phyloP scores from a whole-genome alignment of 2,888 invertebrate species.

The Heliconius erato region DNA sequence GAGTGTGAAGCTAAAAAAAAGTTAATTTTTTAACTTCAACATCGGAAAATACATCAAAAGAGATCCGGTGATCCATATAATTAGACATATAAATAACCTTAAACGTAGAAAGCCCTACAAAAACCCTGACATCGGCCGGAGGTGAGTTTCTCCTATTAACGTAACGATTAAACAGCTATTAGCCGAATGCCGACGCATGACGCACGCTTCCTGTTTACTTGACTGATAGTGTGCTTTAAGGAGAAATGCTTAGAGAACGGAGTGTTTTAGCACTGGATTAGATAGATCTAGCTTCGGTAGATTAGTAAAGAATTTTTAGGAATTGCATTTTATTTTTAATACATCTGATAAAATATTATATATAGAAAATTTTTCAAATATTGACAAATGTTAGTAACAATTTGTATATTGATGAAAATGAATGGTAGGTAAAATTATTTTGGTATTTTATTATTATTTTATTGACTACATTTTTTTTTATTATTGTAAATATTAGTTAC shows the following conservation, averaged over 20 bases:
- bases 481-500: too few species aligned
- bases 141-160: conserved; percentile 80
- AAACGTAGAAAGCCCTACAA: conserved; percentile 58
- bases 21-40: background rate
- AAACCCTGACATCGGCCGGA: conserved; percentile 59
- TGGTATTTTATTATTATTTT: too few species aligned
- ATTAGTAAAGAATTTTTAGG: background rate
- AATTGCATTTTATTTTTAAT: too few species aligned
- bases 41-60: conserved; percentile 27
- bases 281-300: background rate
- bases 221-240: conserved; percentile 46
- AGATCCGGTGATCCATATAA: conserved; percentile 40
- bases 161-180: conserved; percentile 74
- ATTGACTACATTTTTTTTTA: too few species aligned
- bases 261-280: background rate
- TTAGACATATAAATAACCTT: conserved; percentile 51
- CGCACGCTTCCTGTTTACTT: conserved; percentile 71
- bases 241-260: background rate
- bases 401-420: too few species aligned
- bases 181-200: conserved; percentile 69
- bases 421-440: too few species aligned
- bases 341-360: too few species aligned
- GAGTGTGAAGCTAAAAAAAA: background rate
- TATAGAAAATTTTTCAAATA: background rate
- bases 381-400: background rate